Base-by-base conservation (phyloP, 2,888 invertebrate species). In the Epistrophe eligans region DNA sequence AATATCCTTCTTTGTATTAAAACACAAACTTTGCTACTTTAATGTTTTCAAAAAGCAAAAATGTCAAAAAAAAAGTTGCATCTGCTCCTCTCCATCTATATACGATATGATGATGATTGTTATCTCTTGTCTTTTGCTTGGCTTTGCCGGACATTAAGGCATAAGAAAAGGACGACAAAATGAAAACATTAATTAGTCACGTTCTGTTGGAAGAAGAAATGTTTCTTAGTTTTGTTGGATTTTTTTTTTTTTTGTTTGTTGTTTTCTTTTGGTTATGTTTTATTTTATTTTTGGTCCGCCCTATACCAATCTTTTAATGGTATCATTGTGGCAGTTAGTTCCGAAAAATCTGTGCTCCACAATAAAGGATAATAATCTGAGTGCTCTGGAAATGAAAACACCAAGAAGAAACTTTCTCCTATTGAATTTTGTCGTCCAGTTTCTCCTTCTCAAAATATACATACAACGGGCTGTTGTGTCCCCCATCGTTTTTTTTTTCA, bases 161-260 rank as follows among this genome's bases (percentile, higher is more conserved):
- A 58, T 45, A 64, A 58, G 45, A 40, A 67, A 71, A 28, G 70
- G 55, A 67, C 66, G 57, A 77, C 60, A 57, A 70, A 74, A 77
- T 58, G 24, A 76, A 82, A 79, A 87, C 79, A 83, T 79, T 88
- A 88, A 88, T 88, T 84, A 88, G 88, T 88, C 80, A 88, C 88
- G 83, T 88, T 73, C 79, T 62, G 80, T 24, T 77, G 71, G 79
- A 62, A 50, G 55, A 72, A 60, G 74, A 82, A 79, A 72, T 76
- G 82, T 66, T 82, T 67, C 87, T 83, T 70, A 70, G 60, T 77
- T 79, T 24, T 70, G 24, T 40, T 55, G 15, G 11, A 24, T 40
- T 70, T 38, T 32, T 40, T 38, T 19, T 11, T 52, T 19, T 4
- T 50, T 11, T 50, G 10, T 48, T 9, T 50, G 10, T 0, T 50